Evolutionary conservation across 1,140 invertebrate genomes (phyloP).

Genomic region (Papilio polytes): DNA sequence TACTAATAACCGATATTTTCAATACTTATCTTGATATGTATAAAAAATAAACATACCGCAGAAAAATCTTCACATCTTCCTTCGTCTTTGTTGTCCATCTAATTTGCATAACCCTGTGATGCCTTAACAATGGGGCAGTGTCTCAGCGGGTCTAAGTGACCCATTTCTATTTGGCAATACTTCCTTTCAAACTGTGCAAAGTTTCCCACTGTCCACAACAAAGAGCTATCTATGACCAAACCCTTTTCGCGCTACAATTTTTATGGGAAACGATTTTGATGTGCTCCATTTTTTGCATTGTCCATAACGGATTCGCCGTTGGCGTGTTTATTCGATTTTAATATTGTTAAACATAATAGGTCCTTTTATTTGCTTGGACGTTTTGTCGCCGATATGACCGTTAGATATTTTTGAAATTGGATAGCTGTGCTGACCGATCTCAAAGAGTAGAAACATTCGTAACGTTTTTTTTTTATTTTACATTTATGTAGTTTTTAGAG

Average conservation of each 20-base stretch:
- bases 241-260: slow-evolving; percentile 73
- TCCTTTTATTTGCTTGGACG: slow-evolving; percentile 51
- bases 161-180: slow-evolving; percentile 68
- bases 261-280: slow-evolving; percentile 77
- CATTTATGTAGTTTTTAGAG: too few species aligned
- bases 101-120: slow-evolving; percentile 78
- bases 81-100: slow-evolving; percentile 60
- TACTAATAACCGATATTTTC: neutral
- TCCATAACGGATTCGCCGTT: slow-evolving; percentile 76
- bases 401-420: slow-evolving; percentile 52
- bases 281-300: slow-evolving; percentile 82
- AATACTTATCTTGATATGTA: too few species aligned
- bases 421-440: neutral
- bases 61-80: slow-evolving; percentile 47
- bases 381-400: slow-evolving; percentile 62
- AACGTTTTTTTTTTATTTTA: neutral
- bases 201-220: slow-evolving; percentile 78
- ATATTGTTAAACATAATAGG: slow-evolving; percentile 62
- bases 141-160: slow-evolving; percentile 71
- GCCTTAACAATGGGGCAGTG: slow-evolving; percentile 62
- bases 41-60: neutral
- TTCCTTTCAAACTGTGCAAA: slow-evolving; percentile 66
- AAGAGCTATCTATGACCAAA: slow-evolving; percentile 65
- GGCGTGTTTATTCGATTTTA: slow-evolving; percentile 76
- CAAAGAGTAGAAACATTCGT: neutral